Base-by-base conservation (phyloP, 2,888 invertebrate genomes). In the Drosophila falleni region DNA sequence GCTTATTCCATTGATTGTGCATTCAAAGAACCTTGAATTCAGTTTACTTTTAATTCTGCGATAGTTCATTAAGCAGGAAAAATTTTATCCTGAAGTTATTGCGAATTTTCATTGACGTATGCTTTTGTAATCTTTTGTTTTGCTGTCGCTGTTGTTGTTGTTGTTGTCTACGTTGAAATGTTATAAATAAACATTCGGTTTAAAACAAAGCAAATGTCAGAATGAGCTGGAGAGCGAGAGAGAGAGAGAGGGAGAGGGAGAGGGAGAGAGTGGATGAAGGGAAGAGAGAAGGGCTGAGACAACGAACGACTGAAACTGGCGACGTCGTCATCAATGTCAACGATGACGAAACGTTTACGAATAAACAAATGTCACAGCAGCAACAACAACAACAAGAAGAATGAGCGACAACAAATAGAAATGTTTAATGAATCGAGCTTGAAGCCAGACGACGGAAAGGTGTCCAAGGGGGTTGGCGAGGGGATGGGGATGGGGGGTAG, bases 341-440 rank as follows among this genome's bases (percentile, higher is more conserved):
- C 63, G 75, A 59, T 87, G 87, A 81, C 85, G 87, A 84, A 87
- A 84, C 81, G 71, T 84, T 81, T 84, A 72, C 69, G 65, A 87
- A 84, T 84, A 74, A 87, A 71, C 73, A 81, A 84, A 78, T 71
- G 71, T 78, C 71, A 59, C 65, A 46, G 33, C 53, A 47, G 9
- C 31, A 31, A n/a, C 26, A 64, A n/a, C 67, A 61, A 35, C 54
- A 66, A 33, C 65, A 37, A 35, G 50, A 62, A 37, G 41, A 63
- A 33, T 44, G 15, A 46, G 8, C 39, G 3, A 70, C 71, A 87
- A 72, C 81, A 83, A 87, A 88, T 87, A 74, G 69, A 83, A 87
- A 87, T 78, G 89, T 81, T 83, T 84, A 87, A 83, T 87, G 85
- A 89, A 86, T 70, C 86, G 81, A 54, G 58, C 63, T 29, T 39